Percentiles rank a stretch among this genome's conserved stretches.
Conservation (phyloP, 2,888 invertebrate genomes). For the Cabera pusaria region DNA sequence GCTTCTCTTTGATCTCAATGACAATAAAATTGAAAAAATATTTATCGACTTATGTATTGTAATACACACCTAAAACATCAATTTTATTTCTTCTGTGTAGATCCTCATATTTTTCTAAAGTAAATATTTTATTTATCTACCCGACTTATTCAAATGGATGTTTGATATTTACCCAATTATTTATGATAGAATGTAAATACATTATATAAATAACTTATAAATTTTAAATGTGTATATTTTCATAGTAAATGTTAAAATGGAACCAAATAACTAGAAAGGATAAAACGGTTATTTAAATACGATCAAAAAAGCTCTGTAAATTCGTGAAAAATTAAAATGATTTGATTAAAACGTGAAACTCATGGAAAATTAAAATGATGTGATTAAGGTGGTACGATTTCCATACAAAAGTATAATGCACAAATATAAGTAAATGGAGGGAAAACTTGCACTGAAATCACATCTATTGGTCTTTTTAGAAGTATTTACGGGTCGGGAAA, state of each 20-base stretch:
- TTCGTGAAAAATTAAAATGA: slow-evolving; percentile 24
- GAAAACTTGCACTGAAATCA: too few species aligned
- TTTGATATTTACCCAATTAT: slow-evolving; percentile 24
- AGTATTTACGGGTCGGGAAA: too few species aligned
- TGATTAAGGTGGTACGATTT: too few species aligned
- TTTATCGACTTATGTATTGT: slow-evolving; percentile 16
- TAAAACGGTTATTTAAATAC: slow-evolving; percentile 32
- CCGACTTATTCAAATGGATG: slow-evolving; percentile 16
- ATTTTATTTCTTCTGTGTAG: slow-evolving; percentile 8
- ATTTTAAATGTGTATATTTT: slow-evolving; percentile 78
- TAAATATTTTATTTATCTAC: slow-evolving; percentile 28
- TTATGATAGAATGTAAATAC: slow-evolving; percentile 60
- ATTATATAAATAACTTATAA: slow-evolving; percentile 60
- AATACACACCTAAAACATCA: slow-evolving; percentile 2
- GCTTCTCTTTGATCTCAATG: slow-evolving; percentile 15
- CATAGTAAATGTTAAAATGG: slow-evolving; percentile 80
- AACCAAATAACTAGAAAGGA: slow-evolving; percentile 71
- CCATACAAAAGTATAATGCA: too few species aligned
- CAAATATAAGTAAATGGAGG: too few species aligned
- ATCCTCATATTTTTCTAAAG: slow-evolving; percentile 31
- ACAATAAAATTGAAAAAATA: slow-evolving; percentile 40
- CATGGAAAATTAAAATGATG: too few species aligned
- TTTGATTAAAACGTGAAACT: slow-evolving; percentile 46
- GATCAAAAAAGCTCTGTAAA: slow-evolving; percentile 21
- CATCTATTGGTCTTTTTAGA: too few species aligned